Evolutionary conservation across 2,888 invertebrate species (phyloP).

Genomic region (Biston stratarius): DNA sequence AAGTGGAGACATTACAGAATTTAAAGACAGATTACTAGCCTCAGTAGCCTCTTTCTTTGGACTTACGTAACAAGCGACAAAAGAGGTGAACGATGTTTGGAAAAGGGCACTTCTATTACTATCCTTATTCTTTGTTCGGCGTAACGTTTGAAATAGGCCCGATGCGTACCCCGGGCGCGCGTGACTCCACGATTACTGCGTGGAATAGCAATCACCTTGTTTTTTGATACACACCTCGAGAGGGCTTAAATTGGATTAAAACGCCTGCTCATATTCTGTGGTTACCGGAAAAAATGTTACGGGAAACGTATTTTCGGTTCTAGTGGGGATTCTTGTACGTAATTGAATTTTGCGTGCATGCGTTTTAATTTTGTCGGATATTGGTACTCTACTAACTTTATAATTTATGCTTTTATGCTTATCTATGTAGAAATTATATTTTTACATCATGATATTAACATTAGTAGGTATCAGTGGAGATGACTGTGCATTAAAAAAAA

Average conservation of each 20-base stretch:
- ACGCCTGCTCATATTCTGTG: conserved; percentile 26
- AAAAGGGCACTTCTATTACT: too few species aligned
- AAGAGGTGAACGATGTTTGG: too few species aligned
- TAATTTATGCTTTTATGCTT: not conserved
- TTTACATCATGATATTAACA: not conserved
- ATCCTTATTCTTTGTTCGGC: conserved; percentile 41
- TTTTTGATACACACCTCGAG: conserved; percentile 35
- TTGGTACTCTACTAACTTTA: conserved; percentile 1
- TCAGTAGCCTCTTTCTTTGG: too few species aligned
- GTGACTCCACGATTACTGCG: conserved; percentile 49
- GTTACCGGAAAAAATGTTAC: conserved; percentile 29
- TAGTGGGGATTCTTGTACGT: conserved; percentile 21
- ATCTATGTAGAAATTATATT: not conserved
- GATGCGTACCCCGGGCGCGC: conserved; percentile 49
- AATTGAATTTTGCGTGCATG: conserved; percentile 29
- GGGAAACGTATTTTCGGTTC: conserved; percentile 29
- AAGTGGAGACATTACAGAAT: too few species aligned
- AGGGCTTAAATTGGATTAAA: conserved; percentile 37
- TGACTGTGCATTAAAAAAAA: too few species aligned
- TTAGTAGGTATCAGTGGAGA: too few species aligned
- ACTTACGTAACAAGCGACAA: too few species aligned
- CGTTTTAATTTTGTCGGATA: conserved; percentile 23
- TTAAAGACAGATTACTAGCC: too few species aligned
- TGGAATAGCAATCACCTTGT: conserved; percentile 46
- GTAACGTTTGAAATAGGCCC: conserved; percentile 48